Percentiles rank a stretch among this genome's conserved stretches.
phyloP scores from a whole-genome alignment of 2,888 invertebrate species.

The Torymus auratus region DNA sequence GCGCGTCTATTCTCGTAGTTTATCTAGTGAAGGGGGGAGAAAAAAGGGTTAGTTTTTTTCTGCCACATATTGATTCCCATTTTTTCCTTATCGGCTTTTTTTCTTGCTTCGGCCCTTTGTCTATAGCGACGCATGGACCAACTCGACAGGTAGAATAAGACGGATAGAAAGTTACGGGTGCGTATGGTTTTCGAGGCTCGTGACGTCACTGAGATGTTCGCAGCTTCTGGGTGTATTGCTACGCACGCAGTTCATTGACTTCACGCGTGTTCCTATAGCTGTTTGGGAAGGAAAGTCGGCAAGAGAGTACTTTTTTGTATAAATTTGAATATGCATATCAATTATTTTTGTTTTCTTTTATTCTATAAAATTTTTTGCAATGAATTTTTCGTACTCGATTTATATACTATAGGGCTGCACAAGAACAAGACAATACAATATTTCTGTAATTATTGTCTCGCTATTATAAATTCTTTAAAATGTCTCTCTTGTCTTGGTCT shows the following conservation, averaged over 20 bases:
- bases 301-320: not conserved
- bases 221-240: too few species aligned
- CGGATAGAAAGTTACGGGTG: slow-evolving; percentile 22
- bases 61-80: slow-evolving; percentile 40
- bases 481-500: too few species aligned
- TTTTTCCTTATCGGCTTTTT: slow-evolving; percentile 15
- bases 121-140: not conserved
- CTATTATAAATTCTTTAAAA: too few species aligned
- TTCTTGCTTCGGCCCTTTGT: slow-evolving; percentile 11
- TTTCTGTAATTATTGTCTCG: too few species aligned
- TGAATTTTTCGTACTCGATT: too few species aligned
- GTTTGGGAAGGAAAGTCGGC: not conserved
- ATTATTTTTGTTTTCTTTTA: not conserved
- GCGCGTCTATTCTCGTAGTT: slow-evolving; percentile 13
- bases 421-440: too few species aligned
- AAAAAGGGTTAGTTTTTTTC: slow-evolving; percentile 20
- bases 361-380: too few species aligned
- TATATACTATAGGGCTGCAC: too few species aligned
- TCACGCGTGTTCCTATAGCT: not conserved
- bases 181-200: not conserved
- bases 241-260: too few species aligned
- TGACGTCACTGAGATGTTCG: not conserved
- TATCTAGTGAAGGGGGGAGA: slow-evolving; percentile 7
- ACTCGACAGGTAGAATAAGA: slow-evolving; percentile 29
- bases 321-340: not conserved